A percentile compares a stretch with the other conserved stretches of the same genome.
phyloP scores from a whole-genome alignment of 2,113 vertebrate species.

The Callaeas wilsoni region DNA sequence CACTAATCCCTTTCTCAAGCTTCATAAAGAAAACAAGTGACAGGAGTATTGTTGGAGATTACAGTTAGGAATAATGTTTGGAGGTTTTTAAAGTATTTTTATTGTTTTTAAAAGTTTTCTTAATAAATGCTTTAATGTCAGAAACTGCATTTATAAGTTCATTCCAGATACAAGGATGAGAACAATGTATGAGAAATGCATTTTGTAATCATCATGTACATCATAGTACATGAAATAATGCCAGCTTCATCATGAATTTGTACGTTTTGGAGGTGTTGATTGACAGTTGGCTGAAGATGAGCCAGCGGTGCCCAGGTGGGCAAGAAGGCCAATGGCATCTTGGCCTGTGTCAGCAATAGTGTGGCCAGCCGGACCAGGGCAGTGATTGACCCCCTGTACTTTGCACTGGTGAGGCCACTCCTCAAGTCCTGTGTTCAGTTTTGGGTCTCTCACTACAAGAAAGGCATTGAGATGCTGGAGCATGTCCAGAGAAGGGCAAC shows the following conservation, averaged over 20 bases:
- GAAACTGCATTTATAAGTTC: not conserved
- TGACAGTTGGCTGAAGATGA: not conserved
- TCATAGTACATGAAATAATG: not conserved
- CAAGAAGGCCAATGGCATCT: not conserved
- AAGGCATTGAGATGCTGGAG: not conserved
- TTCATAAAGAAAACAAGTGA: not conserved
- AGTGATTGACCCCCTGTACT: no score
- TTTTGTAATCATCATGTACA: not conserved
- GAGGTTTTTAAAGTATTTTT: not conserved
- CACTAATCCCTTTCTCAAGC: accelerated
- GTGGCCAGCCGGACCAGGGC: not conserved
- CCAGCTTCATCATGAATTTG: accelerated
- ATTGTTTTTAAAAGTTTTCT: not conserved
- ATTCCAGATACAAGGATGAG: not conserved
- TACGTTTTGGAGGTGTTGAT: not conserved
- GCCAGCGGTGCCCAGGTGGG: no score
- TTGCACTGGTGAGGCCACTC: not conserved
- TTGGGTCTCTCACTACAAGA: not conserved
- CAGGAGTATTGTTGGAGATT: not conserved
- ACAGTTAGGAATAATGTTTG: not conserved
- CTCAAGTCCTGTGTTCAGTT: not conserved
- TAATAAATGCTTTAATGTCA: not conserved
- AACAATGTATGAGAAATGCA: not conserved
- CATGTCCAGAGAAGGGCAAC: accelerated
- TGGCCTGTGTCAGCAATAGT: not conserved